These are phyloP conservation scores for Siniperca chuatsi DNA, from an alignment of 2,113 vertebrate species.

Conservation along the genomic window DNA sequence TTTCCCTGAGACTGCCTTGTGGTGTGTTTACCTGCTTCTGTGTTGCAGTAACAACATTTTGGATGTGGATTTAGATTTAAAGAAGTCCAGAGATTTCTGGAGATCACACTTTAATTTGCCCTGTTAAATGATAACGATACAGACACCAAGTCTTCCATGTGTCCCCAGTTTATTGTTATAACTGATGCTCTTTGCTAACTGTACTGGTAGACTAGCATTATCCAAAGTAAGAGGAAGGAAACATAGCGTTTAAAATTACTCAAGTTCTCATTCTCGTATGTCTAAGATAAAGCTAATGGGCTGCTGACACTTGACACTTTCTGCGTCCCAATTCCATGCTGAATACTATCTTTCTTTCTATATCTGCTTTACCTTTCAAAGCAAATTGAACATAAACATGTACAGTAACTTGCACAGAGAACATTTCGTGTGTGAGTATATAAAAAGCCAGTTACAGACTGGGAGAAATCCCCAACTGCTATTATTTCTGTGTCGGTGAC, in stretches of 20 bases:
- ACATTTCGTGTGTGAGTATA: neutral
- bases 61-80: neutral
- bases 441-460: neutral
- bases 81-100: neutral
- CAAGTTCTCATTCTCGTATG: neutral
- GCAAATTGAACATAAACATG: too few relatives aligned
- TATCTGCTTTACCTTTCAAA: too few relatives aligned
- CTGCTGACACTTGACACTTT: neutral
- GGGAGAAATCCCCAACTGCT: neutral
- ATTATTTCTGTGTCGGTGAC: neutral
- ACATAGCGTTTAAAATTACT: neutral
- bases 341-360: neutral
- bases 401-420: too few relatives aligned
- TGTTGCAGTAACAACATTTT: neutral
- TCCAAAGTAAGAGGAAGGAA: neutral
- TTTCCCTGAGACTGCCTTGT: neutral
- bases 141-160: neutral
- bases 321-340: neutral
- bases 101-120: neutral
- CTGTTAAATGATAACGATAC: neutral
- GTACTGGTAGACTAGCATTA: neutral
- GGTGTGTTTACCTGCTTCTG: slow-evolving; percentile 13
- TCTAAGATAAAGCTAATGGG: neutral
- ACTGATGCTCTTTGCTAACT: neutral
- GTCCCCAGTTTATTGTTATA: neutral